phyloP scores from a whole-genome alignment of 2,797 vertebrate species.

The Nothura maculosa region DNA sequence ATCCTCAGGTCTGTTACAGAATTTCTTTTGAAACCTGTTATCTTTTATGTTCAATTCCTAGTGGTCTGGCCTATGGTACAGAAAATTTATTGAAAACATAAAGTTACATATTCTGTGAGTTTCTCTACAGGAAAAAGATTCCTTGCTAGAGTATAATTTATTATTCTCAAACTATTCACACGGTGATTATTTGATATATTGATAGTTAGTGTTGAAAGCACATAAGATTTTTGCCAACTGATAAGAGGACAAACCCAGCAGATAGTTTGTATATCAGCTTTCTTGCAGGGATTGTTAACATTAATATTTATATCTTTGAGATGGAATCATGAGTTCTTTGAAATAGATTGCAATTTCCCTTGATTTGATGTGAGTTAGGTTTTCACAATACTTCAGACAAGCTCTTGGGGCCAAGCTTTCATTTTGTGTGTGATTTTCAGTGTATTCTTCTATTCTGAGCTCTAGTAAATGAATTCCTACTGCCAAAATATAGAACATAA shows the following conservation, averaged over 20 bases:
- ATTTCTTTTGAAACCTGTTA: not conserved
- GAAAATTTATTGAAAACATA: not conserved
- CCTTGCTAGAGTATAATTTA: not conserved
- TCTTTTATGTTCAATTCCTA: not conserved
- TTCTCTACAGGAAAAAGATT: not conserved
- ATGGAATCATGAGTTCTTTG: not conserved
- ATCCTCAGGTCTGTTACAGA: not conserved
- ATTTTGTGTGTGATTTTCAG: not conserved
- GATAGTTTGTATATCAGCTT: not conserved
- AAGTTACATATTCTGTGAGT: not conserved
- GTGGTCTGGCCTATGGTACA: not conserved
- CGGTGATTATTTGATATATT: too few species aligned
- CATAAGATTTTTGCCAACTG: not conserved
- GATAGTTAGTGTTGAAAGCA: not conserved
- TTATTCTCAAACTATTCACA: not conserved
- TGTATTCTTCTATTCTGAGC: not conserved
- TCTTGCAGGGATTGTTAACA: not conserved
- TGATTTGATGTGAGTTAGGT: fast-evolving
- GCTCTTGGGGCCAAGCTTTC: not conserved
- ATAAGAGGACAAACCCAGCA: not conserved
- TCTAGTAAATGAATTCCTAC: not conserved
- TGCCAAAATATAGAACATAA: not conserved
- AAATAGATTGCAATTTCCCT: not conserved
- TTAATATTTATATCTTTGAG: not conserved
- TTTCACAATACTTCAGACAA: not conserved